A percentile compares a stretch with the other conserved stretches of the same genome.
Conservation (phyloP, 2,888 invertebrate species). For the Disparrhopalites patrizii region DNA sequence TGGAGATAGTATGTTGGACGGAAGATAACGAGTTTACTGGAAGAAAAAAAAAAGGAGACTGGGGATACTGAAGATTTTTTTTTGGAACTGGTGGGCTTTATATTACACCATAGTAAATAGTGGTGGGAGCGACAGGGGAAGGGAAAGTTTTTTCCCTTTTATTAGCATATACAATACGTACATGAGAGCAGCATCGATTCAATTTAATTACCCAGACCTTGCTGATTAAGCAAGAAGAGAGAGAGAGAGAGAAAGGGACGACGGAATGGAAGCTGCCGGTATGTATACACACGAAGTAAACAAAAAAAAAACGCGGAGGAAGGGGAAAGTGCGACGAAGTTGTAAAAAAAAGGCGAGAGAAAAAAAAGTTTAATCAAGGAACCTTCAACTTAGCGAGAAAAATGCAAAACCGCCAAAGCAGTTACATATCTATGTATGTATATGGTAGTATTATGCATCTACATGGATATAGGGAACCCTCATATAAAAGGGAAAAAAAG, state of each 20-base stretch:
- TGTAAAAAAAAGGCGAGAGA: slow-evolving; percentile 3
- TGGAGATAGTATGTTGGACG: too few relatives aligned
- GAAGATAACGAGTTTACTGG: too few relatives aligned
- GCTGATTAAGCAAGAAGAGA: slow-evolving; percentile 36
- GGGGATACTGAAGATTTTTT: too few relatives aligned
- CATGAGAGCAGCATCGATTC: slow-evolving; percentile 38
- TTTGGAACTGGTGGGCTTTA: slow-evolving; percentile 3
- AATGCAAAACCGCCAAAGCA: slow-evolving; percentile 25
- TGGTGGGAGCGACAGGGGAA: not conserved
- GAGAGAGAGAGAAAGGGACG: slow-evolving; percentile 23
- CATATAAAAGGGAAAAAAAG: slow-evolving; percentile 35
- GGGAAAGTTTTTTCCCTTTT: slow-evolving; percentile 33
- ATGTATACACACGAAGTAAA: too few relatives aligned
- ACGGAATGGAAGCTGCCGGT: slow-evolving; percentile 10
- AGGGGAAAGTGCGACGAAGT: slow-evolving; percentile 9
- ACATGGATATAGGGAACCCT: slow-evolving; percentile 8
- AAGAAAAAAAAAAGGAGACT: too few relatives aligned
- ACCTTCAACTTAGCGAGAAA: slow-evolving; percentile 21
- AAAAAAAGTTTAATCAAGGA: slow-evolving; percentile 31
- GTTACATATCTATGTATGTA: too few relatives aligned
- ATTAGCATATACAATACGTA: slow-evolving; percentile 35
- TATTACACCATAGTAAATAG: not conserved
- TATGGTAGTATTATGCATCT: slow-evolving; percentile 1
- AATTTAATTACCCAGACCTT: slow-evolving; percentile 41
- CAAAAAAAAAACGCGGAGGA: slow-evolving; percentile 22